These are phyloP conservation scores for Apoda limacodes DNA, from an alignment of 2,888 invertebrate genomes.

Conservation along the genomic window DNA sequence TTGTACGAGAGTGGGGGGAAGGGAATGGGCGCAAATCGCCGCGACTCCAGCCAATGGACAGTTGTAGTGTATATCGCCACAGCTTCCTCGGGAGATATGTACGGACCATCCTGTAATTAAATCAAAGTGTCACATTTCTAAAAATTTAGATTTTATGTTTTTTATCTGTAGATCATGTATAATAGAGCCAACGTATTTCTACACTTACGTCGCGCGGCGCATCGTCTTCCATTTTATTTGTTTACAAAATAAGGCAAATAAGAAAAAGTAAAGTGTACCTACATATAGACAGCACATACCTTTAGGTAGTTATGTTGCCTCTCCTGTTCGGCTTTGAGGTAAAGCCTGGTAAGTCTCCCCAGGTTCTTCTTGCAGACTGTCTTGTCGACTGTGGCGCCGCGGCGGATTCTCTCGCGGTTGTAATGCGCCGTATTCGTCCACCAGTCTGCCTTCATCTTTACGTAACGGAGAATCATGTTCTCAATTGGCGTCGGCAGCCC, in stretches of 20 bases:
- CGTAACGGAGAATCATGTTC: constrained; percentile 99
- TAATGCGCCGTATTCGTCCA: constrained; percentile 99
- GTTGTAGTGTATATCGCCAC: constrained; percentile 99
- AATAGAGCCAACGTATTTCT: not conserved
- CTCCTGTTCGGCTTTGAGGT: constrained; percentile 98
- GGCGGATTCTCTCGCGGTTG: constrained; percentile 96
- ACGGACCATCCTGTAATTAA: constrained; percentile 87
- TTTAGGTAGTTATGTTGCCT: constrained; percentile 99
- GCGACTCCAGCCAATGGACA: constrained; percentile 99
- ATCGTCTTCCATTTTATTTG: too few relatives aligned
- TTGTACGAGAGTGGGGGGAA: constrained; percentile 99
- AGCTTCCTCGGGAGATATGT: constrained; percentile 99
- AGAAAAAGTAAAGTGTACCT: not conserved
- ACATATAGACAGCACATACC: constrained; percentile 49
- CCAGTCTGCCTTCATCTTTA: constrained; percentile 99
- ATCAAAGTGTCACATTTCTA: not conserved
- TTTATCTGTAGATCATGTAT: not conserved
- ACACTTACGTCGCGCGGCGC: too few relatives aligned
- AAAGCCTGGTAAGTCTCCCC: constrained; percentile 95
- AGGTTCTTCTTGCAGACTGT: constrained; percentile 99
- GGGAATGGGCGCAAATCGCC: constrained; percentile 98
- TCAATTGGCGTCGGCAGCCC: constrained; percentile 99
- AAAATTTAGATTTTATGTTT: not conserved
- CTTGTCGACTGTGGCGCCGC: constrained; percentile 99
- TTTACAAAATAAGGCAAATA: not conserved